Base-by-base conservation (phyloP, 2,797 vertebrate genomes). In the Calcarius lapponicus region DNA sequence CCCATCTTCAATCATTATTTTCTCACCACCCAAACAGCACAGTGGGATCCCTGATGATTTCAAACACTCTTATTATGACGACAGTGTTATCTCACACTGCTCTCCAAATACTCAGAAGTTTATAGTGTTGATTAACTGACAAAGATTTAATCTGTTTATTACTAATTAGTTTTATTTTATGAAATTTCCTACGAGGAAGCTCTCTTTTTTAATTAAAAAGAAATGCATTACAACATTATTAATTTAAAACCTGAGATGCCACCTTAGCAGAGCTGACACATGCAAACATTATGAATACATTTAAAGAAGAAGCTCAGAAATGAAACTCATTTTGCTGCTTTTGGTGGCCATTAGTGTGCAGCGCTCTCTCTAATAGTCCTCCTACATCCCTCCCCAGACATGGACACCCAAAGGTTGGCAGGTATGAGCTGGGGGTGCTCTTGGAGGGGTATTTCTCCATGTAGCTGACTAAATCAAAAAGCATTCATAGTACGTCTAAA, bases 81-180 rank as follows among this genome's bases (percentile, higher is more conserved):
- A 94, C 84, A 94, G 90, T 61, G 92, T 78, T 92, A 90, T 82
- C 91, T 95, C 94, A 87, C 4, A 7, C 57, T 6, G 7, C 69
- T 91, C 78, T 88, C 86, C 1, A 0, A 95, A 92, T 86, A 85
- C 91, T 95, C 84, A 92, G 74, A 96, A 95, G 80, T 95, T 91
- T 83, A 90, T 91, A 88, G 91, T 86, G 95, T 85, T 95, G 92
- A 96, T 94, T 94, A 96, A 89, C 93, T 88, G 95, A 88, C 93
- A 96, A 95, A 88, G 80, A 89, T 92, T 95, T 86, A 92, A 96
- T 91, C 54, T 88, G 72, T 92, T 93, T 93, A 94, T 91, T 91
- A 90, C 73, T 95, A 91, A 96, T 87, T 75, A 95, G 85, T 88
- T 90, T 92, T 89, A 86, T 34, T 95, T 88, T 62, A 88, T 54